Percentiles rank a stretch among this genome's conserved stretches.
phyloP scores from a whole-genome alignment of 2,797 vertebrate species.

The Paguma larvata region DNA sequence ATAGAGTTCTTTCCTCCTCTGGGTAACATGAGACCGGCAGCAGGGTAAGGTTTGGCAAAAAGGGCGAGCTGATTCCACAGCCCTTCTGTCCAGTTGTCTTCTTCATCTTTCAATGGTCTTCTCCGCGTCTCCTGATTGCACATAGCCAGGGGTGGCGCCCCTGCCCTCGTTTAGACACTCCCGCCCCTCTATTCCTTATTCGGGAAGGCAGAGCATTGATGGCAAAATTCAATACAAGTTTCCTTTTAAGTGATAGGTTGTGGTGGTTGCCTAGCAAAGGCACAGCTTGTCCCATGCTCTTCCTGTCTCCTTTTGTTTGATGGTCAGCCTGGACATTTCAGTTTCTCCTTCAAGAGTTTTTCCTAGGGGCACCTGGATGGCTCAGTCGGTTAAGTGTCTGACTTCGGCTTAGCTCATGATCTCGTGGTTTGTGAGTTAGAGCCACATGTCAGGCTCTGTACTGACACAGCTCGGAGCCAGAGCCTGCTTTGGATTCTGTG shows the following conservation, averaged over 20 bases:
- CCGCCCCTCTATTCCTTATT: neutral
- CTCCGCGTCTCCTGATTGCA: neutral
- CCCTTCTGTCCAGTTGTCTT: neutral
- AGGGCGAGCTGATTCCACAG: neutral
- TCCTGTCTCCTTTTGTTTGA: neutral
- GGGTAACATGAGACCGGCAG: neutral
- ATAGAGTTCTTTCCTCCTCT: neutral
- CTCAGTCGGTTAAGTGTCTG: no score
- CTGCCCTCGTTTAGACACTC: neutral
- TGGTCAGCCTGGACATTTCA: neutral
- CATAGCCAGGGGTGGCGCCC: neutral
- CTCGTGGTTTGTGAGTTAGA: no score
- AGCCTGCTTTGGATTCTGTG: no score
- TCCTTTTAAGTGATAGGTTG: neutral
- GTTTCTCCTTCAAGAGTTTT: neutral
- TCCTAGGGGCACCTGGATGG: neutral
- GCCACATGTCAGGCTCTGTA: no score
- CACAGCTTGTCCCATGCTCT: neutral
- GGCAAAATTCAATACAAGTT: neutral
- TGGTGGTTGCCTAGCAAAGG: neutral
- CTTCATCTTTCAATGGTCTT: neutral
- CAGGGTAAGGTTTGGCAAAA: neutral
- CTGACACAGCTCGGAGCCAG: no score
- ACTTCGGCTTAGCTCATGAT: no score
- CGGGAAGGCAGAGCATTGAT: neutral